Base-by-base conservation (phyloP, 92 coral and sea anemone genomes). In the Actinernus sp. region DNA sequence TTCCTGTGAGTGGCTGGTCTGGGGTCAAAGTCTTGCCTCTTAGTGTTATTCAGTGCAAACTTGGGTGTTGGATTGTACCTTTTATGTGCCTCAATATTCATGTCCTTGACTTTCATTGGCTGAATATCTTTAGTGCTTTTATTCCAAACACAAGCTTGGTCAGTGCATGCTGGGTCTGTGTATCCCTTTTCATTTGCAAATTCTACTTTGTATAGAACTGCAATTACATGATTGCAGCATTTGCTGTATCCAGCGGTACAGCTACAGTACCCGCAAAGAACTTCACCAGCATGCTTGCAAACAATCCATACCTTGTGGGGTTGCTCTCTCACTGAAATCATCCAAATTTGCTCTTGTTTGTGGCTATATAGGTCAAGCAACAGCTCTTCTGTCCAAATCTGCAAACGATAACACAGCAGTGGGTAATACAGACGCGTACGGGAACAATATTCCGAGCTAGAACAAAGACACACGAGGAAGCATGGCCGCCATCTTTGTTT, bases 151-250 rank as follows among this genome's bases (percentile, higher is more conserved):
- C 88, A 72, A 7, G 80, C 67, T 19, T 45, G 48, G 9, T 72
- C 74, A 41, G 76, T 81, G 18, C 66, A 73, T 1, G 82, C 59
- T 2, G 88, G 76, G 30, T 48, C 61, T 54, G 81, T 75, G n/a
- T 46, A 41, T 8, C 67, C 82, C 19, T n/a, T n/a, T n/a, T n/a
- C n/a, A n/a, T n/a, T n/a, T n/a, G n/a, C 88, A 71, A 50, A 81
- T 26, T 81, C 81, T n/a, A 83, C 58, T 43, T 83, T 83, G 26
- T 66, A 82, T 10, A 82, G 50, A 19, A 74, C 72, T 2, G 89
- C 89, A 43, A 74, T 74, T 14, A 74, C 39, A 46, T 74, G 84
- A 19, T 68, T 74, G 26, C 83, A 74, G 30, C 88, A 82, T 30
- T 64, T 73, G 19, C 71, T 56, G 24, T 32, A 65, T 22, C 84